Conservation (phyloP, 2,113 vertebrate genomes). For the Equus przewalskii region DNA sequence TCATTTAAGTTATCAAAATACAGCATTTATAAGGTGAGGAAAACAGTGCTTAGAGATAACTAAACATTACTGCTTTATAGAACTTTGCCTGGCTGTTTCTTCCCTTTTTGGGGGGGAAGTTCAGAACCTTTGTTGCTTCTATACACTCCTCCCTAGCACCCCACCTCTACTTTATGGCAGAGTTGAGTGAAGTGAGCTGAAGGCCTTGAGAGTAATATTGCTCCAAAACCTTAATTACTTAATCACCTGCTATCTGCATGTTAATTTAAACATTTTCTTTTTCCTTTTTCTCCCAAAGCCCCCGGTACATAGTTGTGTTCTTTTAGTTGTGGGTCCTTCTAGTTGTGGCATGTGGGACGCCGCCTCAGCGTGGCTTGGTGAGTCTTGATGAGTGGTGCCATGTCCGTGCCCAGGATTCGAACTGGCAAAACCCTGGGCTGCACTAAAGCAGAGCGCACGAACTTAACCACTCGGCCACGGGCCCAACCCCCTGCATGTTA, state of each 20-base stretch:
- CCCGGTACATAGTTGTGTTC: no score
- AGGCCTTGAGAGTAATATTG: not conserved
- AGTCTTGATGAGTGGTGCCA: no score
- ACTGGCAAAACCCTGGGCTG: no score
- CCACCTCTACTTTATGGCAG: not conserved
- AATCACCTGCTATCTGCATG: not conserved
- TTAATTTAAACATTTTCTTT: not conserved
- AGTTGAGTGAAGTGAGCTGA: not conserved
- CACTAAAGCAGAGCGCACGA: no score
- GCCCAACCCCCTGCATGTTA: not conserved
- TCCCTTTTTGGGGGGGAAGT: not conserved
- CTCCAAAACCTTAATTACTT: not conserved
- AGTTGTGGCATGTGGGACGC: no score
- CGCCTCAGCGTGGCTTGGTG: no score
- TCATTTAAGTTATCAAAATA: not conserved
- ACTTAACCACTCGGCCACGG: no score
- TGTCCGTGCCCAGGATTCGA: no score
- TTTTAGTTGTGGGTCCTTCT: no score
- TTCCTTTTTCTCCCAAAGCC: no score
- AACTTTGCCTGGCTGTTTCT: not conserved
- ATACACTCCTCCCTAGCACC: rapidly evolving
- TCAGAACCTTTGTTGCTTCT: not conserved
- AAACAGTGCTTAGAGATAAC: not conserved
- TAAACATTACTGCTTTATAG: not conserved
- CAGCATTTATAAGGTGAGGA: not conserved